phyloP scores from a whole-genome alignment of 1,140 invertebrate species.

The Ceratina japonica region DNA sequence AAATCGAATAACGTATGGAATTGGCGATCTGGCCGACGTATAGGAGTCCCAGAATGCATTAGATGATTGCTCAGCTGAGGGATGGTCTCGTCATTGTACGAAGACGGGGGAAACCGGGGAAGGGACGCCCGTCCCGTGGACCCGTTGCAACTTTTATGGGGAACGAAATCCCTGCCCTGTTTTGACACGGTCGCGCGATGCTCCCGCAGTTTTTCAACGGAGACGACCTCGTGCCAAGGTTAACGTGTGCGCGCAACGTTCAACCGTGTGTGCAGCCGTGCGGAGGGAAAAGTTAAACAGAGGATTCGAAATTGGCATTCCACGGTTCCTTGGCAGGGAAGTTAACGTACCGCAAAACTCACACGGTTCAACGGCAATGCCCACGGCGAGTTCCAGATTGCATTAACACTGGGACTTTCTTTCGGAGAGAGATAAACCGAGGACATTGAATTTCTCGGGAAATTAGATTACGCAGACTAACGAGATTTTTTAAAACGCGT shows the following conservation, averaged over 20 bases:
- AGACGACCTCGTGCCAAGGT: background rate
- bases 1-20: too few relatives aligned
- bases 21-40: too few relatives aligned
- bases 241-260: too few relatives aligned
- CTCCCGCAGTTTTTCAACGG: conserved; percentile 23
- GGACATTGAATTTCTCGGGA: background rate
- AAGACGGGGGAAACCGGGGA: conserved; percentile 13
- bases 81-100: conserved; percentile 32
- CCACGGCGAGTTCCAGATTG: conserved; percentile 43
- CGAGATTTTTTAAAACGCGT: background rate
- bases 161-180: conserved; percentile 46
- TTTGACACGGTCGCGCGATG: conserved; percentile 9
- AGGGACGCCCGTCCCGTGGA: conserved; percentile 20
- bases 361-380: conserved; percentile 52
- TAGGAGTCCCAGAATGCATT: conserved; percentile 46
- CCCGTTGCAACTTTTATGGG: conserved; percentile 54
- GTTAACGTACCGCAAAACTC: conserved; percentile 59
- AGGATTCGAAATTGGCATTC: conserved; percentile 68
- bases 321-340: conserved; percentile 48
- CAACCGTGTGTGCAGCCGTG: conserved; percentile 9
- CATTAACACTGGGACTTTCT: conserved; percentile 25
- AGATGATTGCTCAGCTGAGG: conserved; percentile 63
- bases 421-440: background rate
- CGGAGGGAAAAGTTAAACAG: conserved; percentile 64
- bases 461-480: background rate